A percentile compares a stretch with the other conserved stretches of the same genome.
phyloP scores from a whole-genome alignment of 2,888 invertebrate species.

The Lypha dubia region DNA sequence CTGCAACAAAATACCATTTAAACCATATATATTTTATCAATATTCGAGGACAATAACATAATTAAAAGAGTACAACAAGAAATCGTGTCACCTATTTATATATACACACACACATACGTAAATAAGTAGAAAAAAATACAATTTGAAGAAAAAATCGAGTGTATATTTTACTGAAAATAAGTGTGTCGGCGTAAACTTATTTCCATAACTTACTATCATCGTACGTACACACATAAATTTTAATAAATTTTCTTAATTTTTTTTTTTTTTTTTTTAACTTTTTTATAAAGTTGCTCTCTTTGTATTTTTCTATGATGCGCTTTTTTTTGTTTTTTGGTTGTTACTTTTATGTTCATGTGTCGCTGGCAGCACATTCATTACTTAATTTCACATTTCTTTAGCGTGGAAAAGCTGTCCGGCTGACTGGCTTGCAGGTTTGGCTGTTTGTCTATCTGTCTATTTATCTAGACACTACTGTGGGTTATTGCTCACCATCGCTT shows the following conservation, averaged over 20 bases:
- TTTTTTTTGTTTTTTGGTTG: too few relatives aligned
- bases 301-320: neutral
- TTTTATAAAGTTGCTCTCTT: too few relatives aligned
- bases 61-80: too few relatives aligned
- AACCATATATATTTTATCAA: too few relatives aligned
- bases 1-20: too few relatives aligned
- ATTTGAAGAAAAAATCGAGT: neutral
- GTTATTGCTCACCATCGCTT: neutral
- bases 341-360: conserved; percentile 41
- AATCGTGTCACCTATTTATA: too few relatives aligned
- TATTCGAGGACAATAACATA: too few relatives aligned
- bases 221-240: conserved; percentile 5
- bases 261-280: neutral
- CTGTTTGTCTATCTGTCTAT: conserved; percentile 26
- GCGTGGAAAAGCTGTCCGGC: conserved; percentile 16
- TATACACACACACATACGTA: too few relatives aligned
- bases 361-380: conserved; percentile 62
- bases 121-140: neutral
- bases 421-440: neutral
- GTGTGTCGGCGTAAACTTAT: neutral
- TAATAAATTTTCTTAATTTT: neutral
- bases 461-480: conserved; percentile 2
- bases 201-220: conserved; percentile 4
- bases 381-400: conserved; percentile 64
- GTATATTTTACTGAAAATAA: neutral